Percentiles rank a stretch among this genome's conserved stretches.
These are phyloP conservation scores for Drosophila azteca DNA, from an alignment of 1,140 invertebrate genomes.

Conservation along the genomic window DNA sequence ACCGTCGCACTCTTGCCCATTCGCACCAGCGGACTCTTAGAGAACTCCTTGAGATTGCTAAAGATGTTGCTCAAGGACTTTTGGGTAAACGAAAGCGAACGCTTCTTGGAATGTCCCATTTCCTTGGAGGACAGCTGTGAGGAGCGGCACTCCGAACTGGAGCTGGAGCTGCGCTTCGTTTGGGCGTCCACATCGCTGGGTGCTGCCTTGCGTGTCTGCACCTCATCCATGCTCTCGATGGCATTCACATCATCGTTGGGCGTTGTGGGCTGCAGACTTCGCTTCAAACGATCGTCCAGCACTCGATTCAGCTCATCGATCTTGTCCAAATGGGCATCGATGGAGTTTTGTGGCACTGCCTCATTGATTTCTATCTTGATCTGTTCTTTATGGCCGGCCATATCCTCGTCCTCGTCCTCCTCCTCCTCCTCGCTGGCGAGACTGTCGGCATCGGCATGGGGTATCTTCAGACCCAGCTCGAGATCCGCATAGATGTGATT, in stretches of 20 bases:
- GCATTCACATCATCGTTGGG: constrained; percentile 59
- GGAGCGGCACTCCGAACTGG: constrained; percentile 69
- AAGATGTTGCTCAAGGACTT: constrained; percentile 77
- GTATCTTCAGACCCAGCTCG: constrained; percentile 41
- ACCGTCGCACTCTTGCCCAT: constrained; percentile 45
- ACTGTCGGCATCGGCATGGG: constrained; percentile 15
- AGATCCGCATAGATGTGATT: constrained; percentile 80
- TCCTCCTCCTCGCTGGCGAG: constrained; percentile 37
- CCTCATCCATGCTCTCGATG: constrained; percentile 64
- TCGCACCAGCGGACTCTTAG: constrained; percentile 66
- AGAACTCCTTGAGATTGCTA: constrained; percentile 79
- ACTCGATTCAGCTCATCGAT: constrained; percentile 78
- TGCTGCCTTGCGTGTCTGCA: constrained; percentile 20
- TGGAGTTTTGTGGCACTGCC: constrained; percentile 60
- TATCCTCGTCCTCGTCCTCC: not conserved
- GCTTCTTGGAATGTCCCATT: constrained; percentile 56
- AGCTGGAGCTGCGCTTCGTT: constrained; percentile 68
- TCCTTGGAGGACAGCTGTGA: constrained; percentile 53
- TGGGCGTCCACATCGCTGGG: constrained; percentile 44
- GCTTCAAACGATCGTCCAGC: constrained; percentile 75
- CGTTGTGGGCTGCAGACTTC: constrained; percentile 37
- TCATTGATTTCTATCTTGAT: constrained; percentile 74
- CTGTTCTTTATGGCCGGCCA: constrained; percentile 19
- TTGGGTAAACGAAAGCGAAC: constrained; percentile 77
- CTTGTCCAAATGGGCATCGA: constrained; percentile 76